A percentile compares a stretch with the other conserved stretches of the same genome.
These are phyloP conservation scores for Gymnarchus niloticus DNA, from an alignment of 2,113 vertebrate genomes.

Conservation along the genomic window DNA sequence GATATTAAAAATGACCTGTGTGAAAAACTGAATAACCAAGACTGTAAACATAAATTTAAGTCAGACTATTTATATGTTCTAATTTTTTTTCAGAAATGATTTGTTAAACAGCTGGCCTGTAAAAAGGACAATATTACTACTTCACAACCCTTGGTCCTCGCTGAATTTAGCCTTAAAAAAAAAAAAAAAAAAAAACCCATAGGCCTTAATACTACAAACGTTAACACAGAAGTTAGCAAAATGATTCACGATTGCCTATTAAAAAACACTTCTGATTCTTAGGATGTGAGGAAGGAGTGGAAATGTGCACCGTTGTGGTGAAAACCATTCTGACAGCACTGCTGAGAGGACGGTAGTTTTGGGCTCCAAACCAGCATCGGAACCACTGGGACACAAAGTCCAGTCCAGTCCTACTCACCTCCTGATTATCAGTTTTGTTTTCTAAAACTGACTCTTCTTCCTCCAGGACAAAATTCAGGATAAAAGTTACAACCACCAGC, in stretches of 20 bases:
- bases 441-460: not conserved
- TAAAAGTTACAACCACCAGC: not conserved
- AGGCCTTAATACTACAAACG: not conserved
- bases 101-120: not conserved
- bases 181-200: not conserved
- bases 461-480: not conserved
- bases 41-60: not conserved
- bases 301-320: not conserved
- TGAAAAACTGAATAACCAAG: not conserved
- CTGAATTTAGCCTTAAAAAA: not conserved
- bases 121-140: not conserved
- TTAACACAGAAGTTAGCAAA: not conserved
- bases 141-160: not conserved
- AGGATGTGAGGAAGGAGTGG: not conserved
- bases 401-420: not conserved
- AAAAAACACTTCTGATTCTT: not conserved
- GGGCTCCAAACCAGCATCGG: not conserved
- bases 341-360: not conserved
- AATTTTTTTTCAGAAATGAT: not conserved
- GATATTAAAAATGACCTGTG: not conserved
- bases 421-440: not conserved
- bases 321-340: not conserved
- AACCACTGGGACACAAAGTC: not conserved
- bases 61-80: not conserved
- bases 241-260: not conserved